phyloP scores from a whole-genome alignment of 2,888 invertebrate species.

The Octonoba sinensis region DNA sequence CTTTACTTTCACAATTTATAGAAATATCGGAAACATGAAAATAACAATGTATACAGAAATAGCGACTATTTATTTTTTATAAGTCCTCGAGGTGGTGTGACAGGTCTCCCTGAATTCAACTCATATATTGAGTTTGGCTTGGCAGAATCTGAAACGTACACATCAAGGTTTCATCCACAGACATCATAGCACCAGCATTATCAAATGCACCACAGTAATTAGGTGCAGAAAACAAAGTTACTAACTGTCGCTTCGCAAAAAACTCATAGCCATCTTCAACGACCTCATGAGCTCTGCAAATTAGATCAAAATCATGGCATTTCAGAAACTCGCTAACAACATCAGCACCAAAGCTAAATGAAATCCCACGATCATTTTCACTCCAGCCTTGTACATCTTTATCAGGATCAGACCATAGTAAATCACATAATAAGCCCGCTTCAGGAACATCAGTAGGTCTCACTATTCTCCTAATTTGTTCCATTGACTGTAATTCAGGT shows the following conservation, averaged over 20 bases:
- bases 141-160: conserved; percentile 95
- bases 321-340: conserved; percentile 99
- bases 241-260: conserved; percentile 97
- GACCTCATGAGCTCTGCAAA: conserved; percentile 97
- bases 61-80: conserved; percentile 70
- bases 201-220: conserved; percentile 99
- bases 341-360: conserved; percentile 99
- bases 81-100: conserved; percentile 90
- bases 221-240: conserved; percentile 98
- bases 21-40: conserved; percentile 38
- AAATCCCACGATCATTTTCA: conserved; percentile 99
- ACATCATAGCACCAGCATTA: conserved; percentile 99
- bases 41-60: conserved; percentile 41
- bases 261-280: conserved; percentile 99
- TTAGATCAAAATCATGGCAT: conserved; percentile 99
- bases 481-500: conserved; percentile 75
- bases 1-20: conserved; percentile 38
- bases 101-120: conserved; percentile 95
- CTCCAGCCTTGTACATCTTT: conserved; percentile 99
- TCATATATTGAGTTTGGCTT: conserved; percentile 95
- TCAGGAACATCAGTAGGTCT: conserved; percentile 77
- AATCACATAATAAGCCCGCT: conserved; percentile 86
- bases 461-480: conserved; percentile 76
- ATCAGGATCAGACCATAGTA: conserved; percentile 97
- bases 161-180: conserved; percentile 98